Evolutionary conservation across 2,113 vertebrate genomes (phyloP), one percentile per base, ranked within the genome.

Genomic region (Cephalopterus ornatus): DNA sequence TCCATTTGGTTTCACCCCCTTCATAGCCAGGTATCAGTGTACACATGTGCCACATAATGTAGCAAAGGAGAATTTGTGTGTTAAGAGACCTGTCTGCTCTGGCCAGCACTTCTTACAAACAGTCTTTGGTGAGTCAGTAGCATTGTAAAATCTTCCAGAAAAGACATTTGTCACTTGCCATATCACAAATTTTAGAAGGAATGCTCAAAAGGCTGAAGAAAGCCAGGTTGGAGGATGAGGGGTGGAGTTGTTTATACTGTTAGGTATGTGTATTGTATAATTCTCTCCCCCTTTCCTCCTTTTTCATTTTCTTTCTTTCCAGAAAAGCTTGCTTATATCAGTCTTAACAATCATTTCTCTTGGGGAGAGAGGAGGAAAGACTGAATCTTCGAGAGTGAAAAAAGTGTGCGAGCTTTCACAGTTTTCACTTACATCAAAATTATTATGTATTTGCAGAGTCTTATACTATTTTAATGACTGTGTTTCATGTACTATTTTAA

Each of bases 331-430:
- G 24, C 63, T 93, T 75, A 14, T 61, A 26, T 63, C 8, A 47
- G 22, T 67, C 24, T 66, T 70, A 61, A 59, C 20, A 49, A 28
- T 33, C 8, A 56, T 85, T 91, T 94, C 20, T 28, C 28, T 26
- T 0, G 0, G 7, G 10, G 24, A 4, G 4, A n/a, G 37, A 52
- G 10, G 21, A 16, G 6, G 7, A n/a, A 33, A 42, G 28, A 26
- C 19, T 44, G 27, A 81, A 33, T 68, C 21, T 61, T 50, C 24
- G 22, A 55, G 7, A 12, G 16, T 32, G n/a, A 47, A 88, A 88
- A 50, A 80, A 33, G 1, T 0, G 4, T 15, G 7, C 37, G 30
- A 83, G 3, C 23, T 91, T 84, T 71, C 32, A 56, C 6, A 47
- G 11, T n/a, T 78, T 90, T 82, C 39, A 26, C 67, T 68, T 72